phyloP scores from a whole-genome alignment of 1,140 invertebrate genomes.

The Steinernema feltiae region DNA sequence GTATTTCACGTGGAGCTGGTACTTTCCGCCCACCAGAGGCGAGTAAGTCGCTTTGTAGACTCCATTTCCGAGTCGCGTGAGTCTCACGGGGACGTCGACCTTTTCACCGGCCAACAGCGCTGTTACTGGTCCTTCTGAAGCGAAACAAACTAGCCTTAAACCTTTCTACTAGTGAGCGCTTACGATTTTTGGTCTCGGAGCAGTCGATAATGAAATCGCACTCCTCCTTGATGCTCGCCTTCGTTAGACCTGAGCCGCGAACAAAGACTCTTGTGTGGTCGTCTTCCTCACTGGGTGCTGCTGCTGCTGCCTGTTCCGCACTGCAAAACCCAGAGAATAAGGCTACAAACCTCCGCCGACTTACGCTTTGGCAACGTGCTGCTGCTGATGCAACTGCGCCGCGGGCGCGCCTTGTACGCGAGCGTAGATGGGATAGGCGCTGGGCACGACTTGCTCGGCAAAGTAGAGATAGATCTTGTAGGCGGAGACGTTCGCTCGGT shows the following conservation, averaged over 20 bases:
- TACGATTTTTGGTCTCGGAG: slow-evolving; percentile 65
- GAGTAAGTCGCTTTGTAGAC: slow-evolving; percentile 85
- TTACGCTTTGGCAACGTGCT: slow-evolving; percentile 23
- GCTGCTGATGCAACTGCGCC: slow-evolving; percentile 42
- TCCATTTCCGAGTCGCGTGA: slow-evolving; percentile 66
- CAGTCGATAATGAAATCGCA: slow-evolving; percentile 93
- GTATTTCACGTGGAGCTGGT: slow-evolving; percentile 83
- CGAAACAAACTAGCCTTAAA: too few relatives aligned
- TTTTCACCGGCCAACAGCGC: slow-evolving; percentile 73
- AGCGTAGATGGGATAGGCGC: slow-evolving; percentile 58
- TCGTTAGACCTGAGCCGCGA: slow-evolving; percentile 79
- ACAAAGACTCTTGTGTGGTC: slow-evolving; percentile 66
- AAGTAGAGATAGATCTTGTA: slow-evolving; percentile 63
- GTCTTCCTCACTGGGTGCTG: not conserved
- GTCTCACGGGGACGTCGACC: slow-evolving; percentile 65
- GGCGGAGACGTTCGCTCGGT: slow-evolving; percentile 34
- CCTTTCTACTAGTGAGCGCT: not conserved
- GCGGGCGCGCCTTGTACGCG: slow-evolving; percentile 44
- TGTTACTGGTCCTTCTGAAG: slow-evolving; percentile 66
- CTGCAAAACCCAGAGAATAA: too few relatives aligned
- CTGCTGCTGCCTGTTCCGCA: too few relatives aligned
- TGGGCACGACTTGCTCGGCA: slow-evolving; percentile 63
- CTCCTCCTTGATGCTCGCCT: slow-evolving; percentile 76
- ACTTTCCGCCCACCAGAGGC: slow-evolving; percentile 67
- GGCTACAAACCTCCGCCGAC: too few relatives aligned